Evolutionary conservation across 1,140 invertebrate species (phyloP).

Genomic region (Dreissena rostriformis): DNA sequence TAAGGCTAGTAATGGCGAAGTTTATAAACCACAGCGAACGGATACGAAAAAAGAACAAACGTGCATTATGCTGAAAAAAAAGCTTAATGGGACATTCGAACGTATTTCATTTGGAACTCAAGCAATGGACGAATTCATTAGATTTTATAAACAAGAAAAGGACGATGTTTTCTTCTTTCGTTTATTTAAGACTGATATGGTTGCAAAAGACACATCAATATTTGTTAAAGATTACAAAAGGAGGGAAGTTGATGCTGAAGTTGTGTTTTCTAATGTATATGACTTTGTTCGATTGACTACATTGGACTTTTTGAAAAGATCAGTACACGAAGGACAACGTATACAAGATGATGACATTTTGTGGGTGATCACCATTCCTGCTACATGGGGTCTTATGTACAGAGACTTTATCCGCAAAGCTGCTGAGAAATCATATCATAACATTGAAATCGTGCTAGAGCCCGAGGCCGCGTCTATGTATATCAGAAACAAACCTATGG

Average conservation of each 20-base stretch:
- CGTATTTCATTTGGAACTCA: slow-evolving; percentile 27
- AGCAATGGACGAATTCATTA: slow-evolving; percentile 20
- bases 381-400: slow-evolving; percentile 30
- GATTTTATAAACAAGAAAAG: background rate
- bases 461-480: slow-evolving; percentile 58
- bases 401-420: slow-evolving; percentile 49
- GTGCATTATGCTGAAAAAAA: background rate
- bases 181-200: slow-evolving; percentile 44
- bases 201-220: background rate
- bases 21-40: background rate
- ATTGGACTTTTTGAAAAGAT: background rate
- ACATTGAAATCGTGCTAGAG: slow-evolving; percentile 45
- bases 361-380: slow-evolving; percentile 49
- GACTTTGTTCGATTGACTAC: background rate
- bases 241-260: background rate
- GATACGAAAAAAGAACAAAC: slow-evolving; percentile 23
- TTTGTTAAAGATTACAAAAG: background rate
- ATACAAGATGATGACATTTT: slow-evolving; percentile 16
- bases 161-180: slow-evolving; percentile 29
- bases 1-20: background rate
- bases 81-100: background rate
- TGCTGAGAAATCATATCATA: slow-evolving; percentile 43
- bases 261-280: background rate
- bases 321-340: background rate
- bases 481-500: slow-evolving; percentile 24